Evolutionary conservation across 2,888 invertebrate genomes (phyloP).

Genomic region (Trissolcus brochymenae): DNA sequence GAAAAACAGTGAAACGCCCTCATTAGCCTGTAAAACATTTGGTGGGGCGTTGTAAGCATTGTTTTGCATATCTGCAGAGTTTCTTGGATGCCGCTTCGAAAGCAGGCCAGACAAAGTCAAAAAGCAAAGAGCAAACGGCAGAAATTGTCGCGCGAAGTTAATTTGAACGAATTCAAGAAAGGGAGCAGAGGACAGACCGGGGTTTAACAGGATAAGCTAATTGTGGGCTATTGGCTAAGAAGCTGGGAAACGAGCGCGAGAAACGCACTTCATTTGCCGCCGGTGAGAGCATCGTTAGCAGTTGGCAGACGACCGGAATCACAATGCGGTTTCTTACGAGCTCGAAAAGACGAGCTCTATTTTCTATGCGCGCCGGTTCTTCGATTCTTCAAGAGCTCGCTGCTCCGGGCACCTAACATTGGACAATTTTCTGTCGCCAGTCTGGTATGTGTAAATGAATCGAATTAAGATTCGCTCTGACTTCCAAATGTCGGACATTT

Average conservation of each 20-base stretch:
- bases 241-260: constrained; percentile 65
- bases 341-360: constrained; percentile 61
- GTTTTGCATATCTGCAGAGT: constrained; percentile 56
- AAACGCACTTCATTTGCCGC: constrained; percentile 62
- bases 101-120: constrained; percentile 63
- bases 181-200: constrained; percentile 65
- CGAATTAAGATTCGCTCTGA: constrained; percentile 52
- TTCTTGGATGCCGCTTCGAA: constrained; percentile 57
- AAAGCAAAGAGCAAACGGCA: constrained; percentile 58
- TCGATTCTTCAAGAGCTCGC: constrained; percentile 62
- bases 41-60: constrained; percentile 45
- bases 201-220: constrained; percentile 77
- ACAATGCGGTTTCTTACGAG: constrained; percentile 74
- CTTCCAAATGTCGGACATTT: constrained; percentile 24
- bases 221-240: constrained; percentile 76
- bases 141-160: constrained; percentile 70
- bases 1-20: constrained; percentile 51
- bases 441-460: constrained; percentile 53
- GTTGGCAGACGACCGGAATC: constrained; percentile 73
- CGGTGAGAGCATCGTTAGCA: constrained; percentile 73
- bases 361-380: constrained; percentile 65
- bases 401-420: constrained; percentile 54
- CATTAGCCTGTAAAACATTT: constrained; percentile 58
- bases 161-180: constrained; percentile 74
- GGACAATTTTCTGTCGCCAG: constrained; percentile 47